Conservation (phyloP, 2,113 vertebrate species). For the Amphiprion ocellaris region DNA sequence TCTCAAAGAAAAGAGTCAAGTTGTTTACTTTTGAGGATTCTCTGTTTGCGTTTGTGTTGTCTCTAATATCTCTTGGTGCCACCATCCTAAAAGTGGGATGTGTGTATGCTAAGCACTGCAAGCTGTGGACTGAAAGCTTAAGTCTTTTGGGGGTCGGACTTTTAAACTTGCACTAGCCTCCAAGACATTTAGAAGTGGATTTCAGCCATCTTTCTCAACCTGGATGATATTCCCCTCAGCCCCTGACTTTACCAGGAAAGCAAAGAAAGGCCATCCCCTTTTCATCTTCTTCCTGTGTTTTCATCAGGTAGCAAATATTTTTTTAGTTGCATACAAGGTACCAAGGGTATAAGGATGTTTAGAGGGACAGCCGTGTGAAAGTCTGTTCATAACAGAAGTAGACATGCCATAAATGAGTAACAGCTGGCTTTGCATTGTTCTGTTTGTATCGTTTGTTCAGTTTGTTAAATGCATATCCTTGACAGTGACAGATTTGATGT, state of each 20-base stretch:
- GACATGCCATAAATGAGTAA: background rate
- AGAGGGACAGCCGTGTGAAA: background rate
- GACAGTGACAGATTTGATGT: background rate
- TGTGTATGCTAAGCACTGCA: background rate
- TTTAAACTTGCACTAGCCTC: background rate
- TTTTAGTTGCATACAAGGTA: no score
- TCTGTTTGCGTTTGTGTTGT: slow-evolving; percentile 37
- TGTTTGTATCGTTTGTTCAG: background rate
- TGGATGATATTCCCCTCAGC: no score
- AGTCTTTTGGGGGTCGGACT: background rate
- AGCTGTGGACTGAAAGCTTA: slow-evolving; percentile 11
- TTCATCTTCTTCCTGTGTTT: no score
- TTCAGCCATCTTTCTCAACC: no score
- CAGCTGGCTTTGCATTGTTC: background rate
- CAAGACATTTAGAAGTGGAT: no score
- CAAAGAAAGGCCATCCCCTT: no score
- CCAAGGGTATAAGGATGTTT: background rate
- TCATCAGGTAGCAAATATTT: no score
- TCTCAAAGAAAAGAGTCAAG: slow-evolving; percentile 45
- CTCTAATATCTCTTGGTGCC: background rate
- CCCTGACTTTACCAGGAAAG: no score
- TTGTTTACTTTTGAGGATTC: slow-evolving; percentile 54
- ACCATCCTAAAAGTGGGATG: slow-evolving; percentile 8
- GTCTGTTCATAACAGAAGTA: background rate
- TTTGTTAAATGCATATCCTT: background rate